Percentiles rank a stretch among this genome's conserved stretches.
phyloP scores from a whole-genome alignment of 2,888 invertebrate species.

The Asteroscopus sphinx region DNA sequence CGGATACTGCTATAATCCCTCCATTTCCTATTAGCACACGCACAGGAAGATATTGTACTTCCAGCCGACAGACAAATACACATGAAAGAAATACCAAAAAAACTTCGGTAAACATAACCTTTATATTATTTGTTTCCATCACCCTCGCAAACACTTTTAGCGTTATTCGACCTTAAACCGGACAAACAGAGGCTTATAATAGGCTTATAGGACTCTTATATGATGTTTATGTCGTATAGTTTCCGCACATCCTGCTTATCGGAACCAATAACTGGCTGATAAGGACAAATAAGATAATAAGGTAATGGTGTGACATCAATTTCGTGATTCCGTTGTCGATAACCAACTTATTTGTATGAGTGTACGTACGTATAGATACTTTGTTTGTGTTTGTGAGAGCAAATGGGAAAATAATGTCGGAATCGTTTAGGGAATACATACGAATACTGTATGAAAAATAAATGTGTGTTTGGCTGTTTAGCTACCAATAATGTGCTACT shows the following conservation, averaged over 20 bases:
- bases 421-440: slow-evolving; percentile 15
- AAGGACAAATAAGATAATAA: slow-evolving; percentile 6
- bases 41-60: slow-evolving; percentile 7
- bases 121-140: slow-evolving; percentile 20
- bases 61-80: slow-evolving; percentile 11
- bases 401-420: slow-evolving; percentile 44
- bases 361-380: no score
- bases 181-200: slow-evolving; percentile 13
- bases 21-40: slow-evolving; percentile 18
- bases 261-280: slow-evolving; percentile 3
- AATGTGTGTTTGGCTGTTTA: no score
- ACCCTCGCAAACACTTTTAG: slow-evolving; percentile 3
- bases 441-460: slow-evolving; percentile 5
- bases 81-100: slow-evolving; percentile 4
- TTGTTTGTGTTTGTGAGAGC: slow-evolving; percentile 3
- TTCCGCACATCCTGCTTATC: background rate
- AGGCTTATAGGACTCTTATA: background rate
- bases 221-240: background rate
- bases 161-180: slow-evolving; percentile 9
- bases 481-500: no score
- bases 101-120: slow-evolving; percentile 19
- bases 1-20: slow-evolving; percentile 8
- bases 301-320: slow-evolving; percentile 1
- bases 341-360: background rate
- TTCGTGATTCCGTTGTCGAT: slow-evolving; percentile 9